A percentile compares a stretch with the other conserved stretches of the same genome.
Conservation (phyloP, 37 sponge, comb jelly and placozoan genomes). For the Eunapius fragilis region DNA sequence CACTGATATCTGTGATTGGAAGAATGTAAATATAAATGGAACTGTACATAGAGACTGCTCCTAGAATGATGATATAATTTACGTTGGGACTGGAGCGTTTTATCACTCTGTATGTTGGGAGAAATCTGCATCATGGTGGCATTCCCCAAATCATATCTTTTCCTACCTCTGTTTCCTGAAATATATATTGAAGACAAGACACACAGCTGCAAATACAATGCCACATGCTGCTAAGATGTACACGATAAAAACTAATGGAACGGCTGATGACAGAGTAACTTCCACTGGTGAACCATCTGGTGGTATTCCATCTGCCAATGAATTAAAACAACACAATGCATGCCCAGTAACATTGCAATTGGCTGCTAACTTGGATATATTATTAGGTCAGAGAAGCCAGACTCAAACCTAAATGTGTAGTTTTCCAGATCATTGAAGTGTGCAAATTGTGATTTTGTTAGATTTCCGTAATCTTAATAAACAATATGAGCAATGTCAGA, state of each 20-base stretch:
- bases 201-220: conserved; percentile 1
- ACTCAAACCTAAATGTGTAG: neutral
- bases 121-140: neutral
- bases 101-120: neutral
- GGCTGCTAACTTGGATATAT: neutral
- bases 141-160: neutral
- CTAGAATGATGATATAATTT: conserved; percentile 9
- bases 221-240: conserved; percentile 11
- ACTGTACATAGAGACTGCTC: conserved; percentile 1
- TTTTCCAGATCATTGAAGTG: neutral
- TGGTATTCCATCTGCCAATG: conserved; percentile 32
- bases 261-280: neutral
- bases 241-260: neutral
- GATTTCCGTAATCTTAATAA: neutral
- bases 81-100: conserved; percentile 7
- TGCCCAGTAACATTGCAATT: no score
- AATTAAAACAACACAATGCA: neutral
- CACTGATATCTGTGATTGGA: neutral
- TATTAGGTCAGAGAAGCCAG: neutral
- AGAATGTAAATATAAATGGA: neutral
- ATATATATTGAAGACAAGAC: conserved; percentile 26
- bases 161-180: conserved; percentile 31
- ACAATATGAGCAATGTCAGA: neutral
- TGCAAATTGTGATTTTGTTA: neutral
- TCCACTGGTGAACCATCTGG: conserved; percentile 37